Evolutionary conservation across 2,797 vertebrate species (phyloP), one percentile per base, ranked within the genome.

Genomic region (Myotis daubentonii): DNA sequence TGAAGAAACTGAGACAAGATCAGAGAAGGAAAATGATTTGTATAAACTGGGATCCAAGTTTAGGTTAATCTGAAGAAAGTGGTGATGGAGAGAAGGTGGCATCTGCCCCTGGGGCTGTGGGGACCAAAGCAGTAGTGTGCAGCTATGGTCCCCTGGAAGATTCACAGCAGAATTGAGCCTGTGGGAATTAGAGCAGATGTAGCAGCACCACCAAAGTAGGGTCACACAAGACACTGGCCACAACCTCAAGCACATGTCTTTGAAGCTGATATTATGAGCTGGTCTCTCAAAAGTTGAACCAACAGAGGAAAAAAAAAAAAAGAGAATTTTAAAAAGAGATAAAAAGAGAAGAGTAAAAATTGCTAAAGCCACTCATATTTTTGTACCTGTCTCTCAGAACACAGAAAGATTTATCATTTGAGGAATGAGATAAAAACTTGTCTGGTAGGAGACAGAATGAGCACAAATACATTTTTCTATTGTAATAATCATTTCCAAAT

Each of bases 401-500:
- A 49, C 76, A 57, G 76, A 81, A 94, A 88, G 23, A 87, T 72
- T 71, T 76, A 80, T 94, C 33, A 78, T 33, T 16, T 55, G 23
- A 74, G 28, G 30, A 91, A 87, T 87, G 75, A 93, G 49, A 81
- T 72, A 79, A 79, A 89, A 78, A 62, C 49, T 72, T 22, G 38
- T 65, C 72, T 81, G 53, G n/a, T 6, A 9, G 44, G 41, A 92
- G 60, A 65, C 38, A 87, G 44, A 65, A 87, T 82, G 72, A 90
- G 28, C 49, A 79, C 41, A 23, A 76, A 44, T 71, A 41, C 51
- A 36, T 65, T 53, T 95, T 87, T 49, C 4, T 0, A 55, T 47
- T 95, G 71, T 81, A 41, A 75, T 83, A 86, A 49, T 75, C 47
- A 66, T 70, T 92, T 53, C 33, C 47, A 94, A 53, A 33, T 57